These are phyloP conservation scores for Heteropelma amictum DNA, from an alignment of 2,888 invertebrate genomes.

Conservation along the genomic window DNA sequence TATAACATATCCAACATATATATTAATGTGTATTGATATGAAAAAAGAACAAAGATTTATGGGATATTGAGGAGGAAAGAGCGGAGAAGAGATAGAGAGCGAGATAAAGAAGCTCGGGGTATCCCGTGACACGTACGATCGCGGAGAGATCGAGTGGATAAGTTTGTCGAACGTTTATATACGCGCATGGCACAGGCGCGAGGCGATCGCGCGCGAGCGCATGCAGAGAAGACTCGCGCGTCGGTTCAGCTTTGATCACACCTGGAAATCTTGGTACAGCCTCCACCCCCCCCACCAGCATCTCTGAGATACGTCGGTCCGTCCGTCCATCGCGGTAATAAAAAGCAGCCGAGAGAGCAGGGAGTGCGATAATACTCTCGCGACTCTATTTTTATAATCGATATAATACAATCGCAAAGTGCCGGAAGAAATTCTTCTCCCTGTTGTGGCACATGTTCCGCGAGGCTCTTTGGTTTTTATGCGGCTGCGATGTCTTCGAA, in stretches of 20 bases:
- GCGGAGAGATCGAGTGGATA: constrained; percentile 71
- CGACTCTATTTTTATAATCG: constrained; percentile 14
- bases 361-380: background rate
- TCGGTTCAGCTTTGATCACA: constrained; percentile 69
- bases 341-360: background rate
- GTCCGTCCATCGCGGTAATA: background rate
- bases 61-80: no score
- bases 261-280: constrained; percentile 62
- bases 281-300: constrained; percentile 42
- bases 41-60: no score
- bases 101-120: constrained; percentile 21
- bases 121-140: constrained; percentile 65
- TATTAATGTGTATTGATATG: no score
- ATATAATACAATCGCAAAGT: constrained; percentile 7
- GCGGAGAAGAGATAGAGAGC: background rate
- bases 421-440: constrained; percentile 39
- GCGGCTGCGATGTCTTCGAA: no score
- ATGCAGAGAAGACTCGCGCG: constrained; percentile 66
- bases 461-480: constrained; percentile 16
- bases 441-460: constrained; percentile 13
- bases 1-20: no score
- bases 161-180: constrained; percentile 74
- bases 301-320: no score
- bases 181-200: no score
- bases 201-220: constrained; percentile 61